phyloP scores from a whole-genome alignment of 2,113 vertebrate genomes.

The Chiloscyllium plagiosum region DNA sequence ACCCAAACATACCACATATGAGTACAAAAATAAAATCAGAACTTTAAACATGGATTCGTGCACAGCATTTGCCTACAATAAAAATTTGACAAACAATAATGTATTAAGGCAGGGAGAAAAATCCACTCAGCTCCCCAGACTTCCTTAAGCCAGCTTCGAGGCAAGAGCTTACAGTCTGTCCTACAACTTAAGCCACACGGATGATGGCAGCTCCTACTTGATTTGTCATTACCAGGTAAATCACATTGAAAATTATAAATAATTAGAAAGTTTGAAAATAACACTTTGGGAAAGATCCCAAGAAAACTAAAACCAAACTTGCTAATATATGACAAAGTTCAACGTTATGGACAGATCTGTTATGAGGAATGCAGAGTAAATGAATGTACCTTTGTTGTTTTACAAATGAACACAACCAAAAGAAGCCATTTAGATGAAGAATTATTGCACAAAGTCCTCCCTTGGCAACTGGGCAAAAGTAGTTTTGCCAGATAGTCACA shows the following conservation, averaged over 20 bases:
- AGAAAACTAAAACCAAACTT: not conserved
- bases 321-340: not conserved
- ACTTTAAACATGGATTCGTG: not conserved
- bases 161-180: not conserved
- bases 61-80: not conserved
- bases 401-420: not conserved
- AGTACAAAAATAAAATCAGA: too few species aligned
- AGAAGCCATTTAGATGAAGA: not conserved
- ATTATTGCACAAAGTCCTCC: not conserved
- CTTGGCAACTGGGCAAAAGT: not conserved
- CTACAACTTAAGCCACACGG: not conserved
- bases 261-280: not conserved
- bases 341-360: not conserved
- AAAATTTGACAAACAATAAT: not conserved
- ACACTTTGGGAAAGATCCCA: not conserved
- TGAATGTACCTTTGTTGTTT: not conserved
- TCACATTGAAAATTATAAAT: not conserved
- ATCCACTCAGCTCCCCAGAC: not conserved
- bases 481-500: not conserved
- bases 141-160: not conserved
- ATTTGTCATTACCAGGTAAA: not conserved
- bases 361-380: not conserved
- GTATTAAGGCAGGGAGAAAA: not conserved
- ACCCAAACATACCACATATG: not conserved
- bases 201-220: not conserved